Evolutionary conservation across 2,113 vertebrate genomes (phyloP).

Genomic region (Percopsis transmontana): DNA sequence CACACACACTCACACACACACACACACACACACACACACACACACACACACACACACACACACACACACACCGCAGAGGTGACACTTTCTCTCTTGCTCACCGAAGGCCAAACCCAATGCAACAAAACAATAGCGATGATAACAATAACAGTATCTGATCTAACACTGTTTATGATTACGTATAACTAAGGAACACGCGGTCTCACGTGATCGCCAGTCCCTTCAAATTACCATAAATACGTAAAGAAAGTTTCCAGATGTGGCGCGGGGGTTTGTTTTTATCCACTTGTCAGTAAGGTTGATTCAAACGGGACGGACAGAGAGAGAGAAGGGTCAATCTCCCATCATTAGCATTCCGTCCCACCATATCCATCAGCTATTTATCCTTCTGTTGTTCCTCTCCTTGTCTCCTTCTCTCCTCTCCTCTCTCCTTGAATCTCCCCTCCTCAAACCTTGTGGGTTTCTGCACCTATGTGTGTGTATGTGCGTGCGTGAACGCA

Average conservation of each 20-base stretch:
- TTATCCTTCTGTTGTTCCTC: background rate
- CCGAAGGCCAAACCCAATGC: background rate
- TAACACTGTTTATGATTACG: too few species aligned
- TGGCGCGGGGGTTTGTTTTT: too few species aligned
- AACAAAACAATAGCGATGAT: too few species aligned
- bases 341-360: background rate
- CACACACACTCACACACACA: background rate
- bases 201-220: too few species aligned
- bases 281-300: too few species aligned
- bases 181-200: too few species aligned
- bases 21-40: constrained; percentile 3
- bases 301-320: background rate
- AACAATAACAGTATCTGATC: too few species aligned
- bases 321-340: background rate
- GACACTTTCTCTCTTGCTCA: background rate
- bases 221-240: too few species aligned
- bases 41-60: constrained; percentile 1
- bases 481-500: too few species aligned
- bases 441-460: background rate
- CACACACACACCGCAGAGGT: background rate
- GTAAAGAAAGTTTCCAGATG: too few species aligned
- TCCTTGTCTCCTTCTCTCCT: background rate
- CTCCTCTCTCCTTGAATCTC: too few species aligned
- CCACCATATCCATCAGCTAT: background rate
- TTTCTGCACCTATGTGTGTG: background rate